These are phyloP conservation scores for Dipodomys ordii DNA, from an alignment of 2,113 vertebrate species.

Conservation along the genomic window DNA sequence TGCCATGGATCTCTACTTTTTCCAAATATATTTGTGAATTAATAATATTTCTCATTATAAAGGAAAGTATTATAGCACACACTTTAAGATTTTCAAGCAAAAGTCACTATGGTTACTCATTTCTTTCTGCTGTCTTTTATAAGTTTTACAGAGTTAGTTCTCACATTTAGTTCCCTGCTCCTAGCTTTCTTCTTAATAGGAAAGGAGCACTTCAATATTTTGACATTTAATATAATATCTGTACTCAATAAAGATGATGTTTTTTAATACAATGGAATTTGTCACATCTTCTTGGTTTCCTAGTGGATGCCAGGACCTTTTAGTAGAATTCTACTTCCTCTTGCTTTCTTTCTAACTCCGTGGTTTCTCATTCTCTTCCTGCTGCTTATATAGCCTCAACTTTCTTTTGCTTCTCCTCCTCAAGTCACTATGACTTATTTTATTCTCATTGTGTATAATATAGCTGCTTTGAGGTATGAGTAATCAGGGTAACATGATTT, in stretches of 20 bases:
- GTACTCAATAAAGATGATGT: not conserved
- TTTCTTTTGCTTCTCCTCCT: not conserved
- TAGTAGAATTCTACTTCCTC: not conserved
- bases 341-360: not conserved
- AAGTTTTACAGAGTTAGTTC: constrained; percentile 6
- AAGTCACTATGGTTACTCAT: not conserved
- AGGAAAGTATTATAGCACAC: not conserved
- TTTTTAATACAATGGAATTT: not conserved
- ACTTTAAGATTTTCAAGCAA: not conserved
- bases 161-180: not conserved
- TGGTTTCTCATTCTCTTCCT: constrained; percentile 11
- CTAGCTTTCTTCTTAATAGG: not conserved
- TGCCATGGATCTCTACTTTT: constrained; percentile 23
- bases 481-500: not conserved
- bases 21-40: not conserved
- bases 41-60: not conserved
- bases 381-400: not conserved
- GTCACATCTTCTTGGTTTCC: not conserved
- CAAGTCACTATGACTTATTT: not conserved
- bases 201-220: not conserved
- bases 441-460: not conserved
- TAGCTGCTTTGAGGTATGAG: not conserved
- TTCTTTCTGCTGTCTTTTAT: not conserved
- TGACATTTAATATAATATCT: not conserved
- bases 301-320: not conserved